These are phyloP conservation scores for Scaptomyza reducta DNA, from an alignment of 2,888 invertebrate species.

Conservation along the genomic window DNA sequence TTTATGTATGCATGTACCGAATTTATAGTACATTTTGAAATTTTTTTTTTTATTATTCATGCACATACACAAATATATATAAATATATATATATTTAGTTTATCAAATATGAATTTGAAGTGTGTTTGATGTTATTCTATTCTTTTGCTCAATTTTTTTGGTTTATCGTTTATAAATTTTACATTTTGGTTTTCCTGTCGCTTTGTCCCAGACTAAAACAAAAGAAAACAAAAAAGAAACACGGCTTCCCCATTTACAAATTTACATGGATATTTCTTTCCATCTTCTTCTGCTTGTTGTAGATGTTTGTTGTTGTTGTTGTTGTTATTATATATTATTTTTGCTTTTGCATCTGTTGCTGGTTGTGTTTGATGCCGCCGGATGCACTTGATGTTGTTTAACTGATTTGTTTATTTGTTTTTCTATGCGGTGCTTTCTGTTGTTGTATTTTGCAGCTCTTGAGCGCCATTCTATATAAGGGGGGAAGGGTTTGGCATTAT, in stretches of 20 bases:
- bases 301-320: constrained; percentile 18
- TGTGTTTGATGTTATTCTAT: constrained; percentile 32
- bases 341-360: constrained; percentile 30
- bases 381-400: constrained; percentile 13
- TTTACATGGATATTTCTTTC: constrained; percentile 23
- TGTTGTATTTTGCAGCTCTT: constrained; percentile 84
- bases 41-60: constrained; percentile 25
- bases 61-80: constrained; percentile 12
- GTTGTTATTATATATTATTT: constrained; percentile 6
- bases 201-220: constrained; percentile 48
- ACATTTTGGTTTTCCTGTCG: constrained; percentile 45
- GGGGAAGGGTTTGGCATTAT: constrained; percentile 14
- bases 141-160: constrained; percentile 4
- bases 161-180: constrained; percentile 36
- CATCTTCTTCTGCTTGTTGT: constrained; percentile 22
- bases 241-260: constrained; percentile 51
- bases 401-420: constrained; percentile 33
- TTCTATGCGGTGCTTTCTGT: constrained; percentile 84
- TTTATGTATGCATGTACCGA: constrained; percentile 9
- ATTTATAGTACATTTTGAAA: constrained; percentile 55
- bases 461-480: constrained; percentile 80
- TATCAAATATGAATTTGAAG: constrained; percentile 40
- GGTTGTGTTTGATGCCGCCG: constrained; percentile 20
- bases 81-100: constrained; percentile 28
- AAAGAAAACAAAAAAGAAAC: constrained; percentile 46